Conservation (phyloP, 2,113 vertebrate species). For the Callipepla californica region DNA sequence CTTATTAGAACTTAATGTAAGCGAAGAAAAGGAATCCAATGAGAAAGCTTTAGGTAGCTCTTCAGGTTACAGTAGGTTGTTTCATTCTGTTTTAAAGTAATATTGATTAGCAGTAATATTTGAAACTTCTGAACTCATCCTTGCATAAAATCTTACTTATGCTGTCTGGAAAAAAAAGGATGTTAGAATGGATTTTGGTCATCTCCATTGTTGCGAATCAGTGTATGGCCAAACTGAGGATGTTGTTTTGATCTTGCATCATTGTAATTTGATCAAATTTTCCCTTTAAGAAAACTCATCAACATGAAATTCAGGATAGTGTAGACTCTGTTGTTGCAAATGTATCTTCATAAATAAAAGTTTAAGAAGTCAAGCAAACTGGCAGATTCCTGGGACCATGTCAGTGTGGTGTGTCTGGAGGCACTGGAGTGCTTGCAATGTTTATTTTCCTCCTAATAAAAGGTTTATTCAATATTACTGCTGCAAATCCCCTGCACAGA, state of each 20-base stretch:
- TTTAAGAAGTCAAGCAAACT: not conserved
- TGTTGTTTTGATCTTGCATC: not conserved
- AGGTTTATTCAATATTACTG: not conserved
- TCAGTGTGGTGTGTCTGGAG: not conserved
- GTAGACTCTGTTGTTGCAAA: not conserved
- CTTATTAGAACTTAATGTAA: conserved; percentile 18
- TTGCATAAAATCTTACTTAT: not conserved
- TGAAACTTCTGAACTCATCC: not conserved
- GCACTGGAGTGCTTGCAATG: not conserved
- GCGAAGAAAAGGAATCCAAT: not conserved
- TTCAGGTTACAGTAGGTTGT: not conserved
- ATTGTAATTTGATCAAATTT: not conserved
- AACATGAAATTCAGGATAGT: not conserved
- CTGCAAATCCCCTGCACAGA: not conserved
- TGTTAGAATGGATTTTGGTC: not conserved
- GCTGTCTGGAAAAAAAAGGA: not conserved
- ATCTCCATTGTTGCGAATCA: not conserved
- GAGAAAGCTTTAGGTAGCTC: not conserved
- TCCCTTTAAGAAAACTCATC: not conserved
- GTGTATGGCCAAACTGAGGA: not conserved
- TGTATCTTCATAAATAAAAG: not conserved
- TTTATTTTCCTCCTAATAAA: conserved; percentile 18
- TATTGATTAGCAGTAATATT: not conserved
- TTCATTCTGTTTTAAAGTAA: not conserved
- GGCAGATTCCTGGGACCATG: not conserved